These are phyloP conservation scores for Podocnemis expansa DNA, from an alignment of 2,113 vertebrate genomes.

Conservation along the genomic window DNA sequence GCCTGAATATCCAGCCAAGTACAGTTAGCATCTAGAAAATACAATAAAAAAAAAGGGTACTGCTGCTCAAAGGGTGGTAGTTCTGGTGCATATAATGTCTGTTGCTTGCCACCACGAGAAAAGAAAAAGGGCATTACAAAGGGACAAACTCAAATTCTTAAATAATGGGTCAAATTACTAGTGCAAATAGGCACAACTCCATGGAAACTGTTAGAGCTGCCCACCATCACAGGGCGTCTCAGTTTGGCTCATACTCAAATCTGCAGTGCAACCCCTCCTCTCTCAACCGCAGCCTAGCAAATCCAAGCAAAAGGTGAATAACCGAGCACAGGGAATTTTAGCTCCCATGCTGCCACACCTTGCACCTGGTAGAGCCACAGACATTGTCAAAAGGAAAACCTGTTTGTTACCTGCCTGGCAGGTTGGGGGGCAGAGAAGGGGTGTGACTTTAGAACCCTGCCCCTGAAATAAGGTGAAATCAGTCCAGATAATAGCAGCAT, in stretches of 20 bases:
- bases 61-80: not conserved
- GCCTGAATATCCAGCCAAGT: not conserved
- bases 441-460: not conserved
- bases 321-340: conserved; percentile 15
- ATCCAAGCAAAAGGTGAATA: conserved; percentile 38
- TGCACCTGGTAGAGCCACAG: conserved; percentile 48
- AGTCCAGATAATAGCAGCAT: not conserved
- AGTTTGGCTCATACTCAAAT: not conserved
- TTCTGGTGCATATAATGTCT: not conserved
- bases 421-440: conserved; percentile 26
- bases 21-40: not conserved
- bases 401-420: conserved; percentile 55
- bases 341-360: conserved; percentile 62
- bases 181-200: not conserved
- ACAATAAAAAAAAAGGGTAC: not conserved
- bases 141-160: not conserved
- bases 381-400: conserved; percentile 41
- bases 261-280: not conserved
- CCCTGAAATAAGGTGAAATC: not conserved
- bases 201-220: not conserved
- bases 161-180: not conserved
- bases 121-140: not conserved
- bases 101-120: not conserved
- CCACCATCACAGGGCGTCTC: not conserved
- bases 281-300: not conserved